Evolutionary conservation across 1,140 invertebrate genomes (phyloP), one percentile per base, ranked within the genome.

Genomic region (Drosophila serrata): DNA sequence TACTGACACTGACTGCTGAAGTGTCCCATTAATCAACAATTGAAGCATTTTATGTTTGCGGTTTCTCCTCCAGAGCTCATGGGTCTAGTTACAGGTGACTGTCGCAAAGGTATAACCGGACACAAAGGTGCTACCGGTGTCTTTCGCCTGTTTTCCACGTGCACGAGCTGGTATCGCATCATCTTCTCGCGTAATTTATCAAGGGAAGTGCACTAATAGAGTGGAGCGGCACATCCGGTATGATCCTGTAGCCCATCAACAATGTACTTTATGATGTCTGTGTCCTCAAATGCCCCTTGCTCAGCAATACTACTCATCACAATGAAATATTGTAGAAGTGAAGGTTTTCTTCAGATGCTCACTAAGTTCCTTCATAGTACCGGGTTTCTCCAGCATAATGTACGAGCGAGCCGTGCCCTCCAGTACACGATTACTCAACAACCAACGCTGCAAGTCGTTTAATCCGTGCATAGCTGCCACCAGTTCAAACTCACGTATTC

Each of bases 291-390:
- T 0, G 11, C 22, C 12, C 9, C 42, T 12, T 43, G 17, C 2
- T 22, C 19, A 12, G 42, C 42, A 43, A 43, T 43, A 43, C 9
- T 0, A 11, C 31, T n/a, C n/a, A n/a, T n/a, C n/a, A 19, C 51
- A 55, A 53, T 53, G 19, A 15, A 55, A 35, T 55, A 55, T 55
- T 55, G 31, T 7, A 35, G 31, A 31, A 55, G 8, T 4, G 31
- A 46, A 24, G 4, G 40, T 42, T 42, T 42, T 11, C 19, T 12
- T 1, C 9, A 42, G 40, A 6, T 9, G 9, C 12, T 19, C 40
- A 2, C 40, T 12, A 19, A 42, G 40, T 7, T 42, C 40, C 17
- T 42, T 19, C 40, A 17, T 11, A 19, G 17, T 19, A 42, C 9
- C 40, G n/a, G 40, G 29, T n/a, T n/a, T n/a, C n/a, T n/a, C n/a